A percentile compares a stretch with the other conserved stretches of the same genome.
Conservation (phyloP, 2,797 vertebrate species). For the Clarias platycephalus region DNA sequence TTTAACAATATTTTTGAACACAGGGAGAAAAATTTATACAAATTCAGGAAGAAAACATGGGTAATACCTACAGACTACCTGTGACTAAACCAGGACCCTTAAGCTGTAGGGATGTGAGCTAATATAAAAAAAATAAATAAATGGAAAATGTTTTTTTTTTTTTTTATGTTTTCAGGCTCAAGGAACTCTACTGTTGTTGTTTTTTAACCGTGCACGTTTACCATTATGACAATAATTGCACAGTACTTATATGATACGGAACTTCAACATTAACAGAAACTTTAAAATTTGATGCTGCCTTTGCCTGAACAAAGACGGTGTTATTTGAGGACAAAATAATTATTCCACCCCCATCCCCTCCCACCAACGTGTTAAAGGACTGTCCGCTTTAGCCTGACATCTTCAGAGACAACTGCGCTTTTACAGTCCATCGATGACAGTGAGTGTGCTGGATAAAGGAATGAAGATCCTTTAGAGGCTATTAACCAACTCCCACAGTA, state of each 20-base stretch:
- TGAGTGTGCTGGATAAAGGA: conserved; percentile 31
- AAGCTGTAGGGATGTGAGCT: neutral
- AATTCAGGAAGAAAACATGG: neutral
- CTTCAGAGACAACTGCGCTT: conserved; percentile 30
- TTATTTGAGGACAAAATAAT: conserved; percentile 2
- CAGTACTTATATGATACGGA: neutral
- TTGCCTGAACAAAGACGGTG: neutral
- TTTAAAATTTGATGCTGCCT: neutral
- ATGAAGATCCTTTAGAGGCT: conserved; percentile 52
- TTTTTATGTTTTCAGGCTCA: neutral
- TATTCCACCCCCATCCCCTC: neutral
- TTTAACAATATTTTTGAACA: neutral
- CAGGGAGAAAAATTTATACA: neutral
- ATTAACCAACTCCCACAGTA: conserved; percentile 56
- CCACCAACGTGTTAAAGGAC: conserved; percentile 43
- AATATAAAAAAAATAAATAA: neutral
- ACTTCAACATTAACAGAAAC: too few relatives aligned
- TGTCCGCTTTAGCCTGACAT: conserved; percentile 31
- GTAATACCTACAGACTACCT: neutral
- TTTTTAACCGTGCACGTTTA: neutral
- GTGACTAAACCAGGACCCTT: neutral
- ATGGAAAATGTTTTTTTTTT: neutral
- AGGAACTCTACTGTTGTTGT: neutral
- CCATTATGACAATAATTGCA: neutral
- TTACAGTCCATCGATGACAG: conserved; percentile 36